A percentile compares a stretch with the other conserved stretches of the same genome.
These are phyloP conservation scores for Ginglymostoma cirratum DNA, from an alignment of 2,113 vertebrate species.

Conservation along the genomic window DNA sequence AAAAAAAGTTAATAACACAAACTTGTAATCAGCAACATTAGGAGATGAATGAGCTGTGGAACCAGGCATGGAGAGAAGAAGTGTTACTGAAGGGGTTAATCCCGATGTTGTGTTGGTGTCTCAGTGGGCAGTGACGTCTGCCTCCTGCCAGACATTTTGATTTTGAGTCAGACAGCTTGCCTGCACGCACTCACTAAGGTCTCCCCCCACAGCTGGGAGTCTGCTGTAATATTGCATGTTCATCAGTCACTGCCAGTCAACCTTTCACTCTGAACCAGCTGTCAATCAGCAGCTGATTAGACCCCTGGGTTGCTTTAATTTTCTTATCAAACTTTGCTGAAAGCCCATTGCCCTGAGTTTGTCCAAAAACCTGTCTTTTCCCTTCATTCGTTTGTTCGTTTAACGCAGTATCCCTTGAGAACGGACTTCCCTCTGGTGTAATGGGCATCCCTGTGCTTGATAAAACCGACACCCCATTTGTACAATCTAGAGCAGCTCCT, in stretches of 20 bases:
- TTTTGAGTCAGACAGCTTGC: not conserved
- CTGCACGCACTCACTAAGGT: not conserved
- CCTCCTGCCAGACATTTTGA: not conserved
- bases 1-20: constrained; percentile 10
- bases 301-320: not conserved
- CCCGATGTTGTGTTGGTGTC: not conserved
- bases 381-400: not conserved
- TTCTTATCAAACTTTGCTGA: not conserved
- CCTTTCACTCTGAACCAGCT: not conserved
- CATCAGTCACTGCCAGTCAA: constrained; percentile 27
- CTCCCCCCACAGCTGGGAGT: not conserved
- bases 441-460: not conserved
- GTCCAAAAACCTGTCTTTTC: not conserved
- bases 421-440: not conserved
- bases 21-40: not conserved
- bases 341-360: not conserved
- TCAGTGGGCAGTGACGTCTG: not conserved
- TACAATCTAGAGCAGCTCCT: not conserved
- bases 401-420: not conserved
- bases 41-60: not conserved
- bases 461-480: not conserved
- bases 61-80: not conserved
- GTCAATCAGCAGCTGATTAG: not conserved
- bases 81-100: not conserved
- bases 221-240: constrained; percentile 1